Evolutionary conservation across 2,888 invertebrate species (phyloP).

Genomic region (Gymnoscelis rufifasciata): DNA sequence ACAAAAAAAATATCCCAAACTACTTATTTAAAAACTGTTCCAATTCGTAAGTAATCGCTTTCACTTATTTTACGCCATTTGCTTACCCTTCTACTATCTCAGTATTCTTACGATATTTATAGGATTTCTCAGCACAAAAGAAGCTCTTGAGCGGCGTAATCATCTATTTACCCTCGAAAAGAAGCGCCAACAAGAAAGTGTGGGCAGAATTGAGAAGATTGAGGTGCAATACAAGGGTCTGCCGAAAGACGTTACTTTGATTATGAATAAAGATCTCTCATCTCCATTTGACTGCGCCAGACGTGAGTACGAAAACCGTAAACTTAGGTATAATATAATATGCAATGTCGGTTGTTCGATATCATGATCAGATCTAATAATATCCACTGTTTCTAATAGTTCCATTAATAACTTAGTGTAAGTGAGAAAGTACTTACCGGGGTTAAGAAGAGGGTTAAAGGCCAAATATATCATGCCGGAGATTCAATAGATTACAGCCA

Average conservation of each 20-base stretch:
- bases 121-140: conserved; percentile 73
- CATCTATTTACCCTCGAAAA: conserved; percentile 88
- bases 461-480: too few species aligned
- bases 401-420: too few species aligned
- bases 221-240: conserved; percentile 88
- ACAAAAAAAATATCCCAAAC: conserved; percentile 42
- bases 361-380: too few species aligned
- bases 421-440: too few species aligned
- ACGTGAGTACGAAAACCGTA: conserved; percentile 87
- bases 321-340: too few species aligned
- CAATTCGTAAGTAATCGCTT: conserved; percentile 29
- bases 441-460: too few species aligned
- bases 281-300: conserved; percentile 95
- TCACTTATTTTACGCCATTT: background rate
- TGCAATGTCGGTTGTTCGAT: too few species aligned
- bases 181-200: conserved; percentile 83
- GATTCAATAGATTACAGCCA: too few species aligned
- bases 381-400: too few species aligned
- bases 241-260: conserved; percentile 84
- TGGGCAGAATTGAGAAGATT: conserved; percentile 95
- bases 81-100: too few species aligned
- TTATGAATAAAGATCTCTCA: conserved; percentile 95
- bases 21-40: conserved; percentile 30
- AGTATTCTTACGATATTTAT: conserved; percentile 27
- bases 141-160: conserved; percentile 79